Evolutionary conservation across 2,113 vertebrate genomes (phyloP), one percentile per base, ranked within the genome.

Genomic region (Hyaena hyaena): DNA sequence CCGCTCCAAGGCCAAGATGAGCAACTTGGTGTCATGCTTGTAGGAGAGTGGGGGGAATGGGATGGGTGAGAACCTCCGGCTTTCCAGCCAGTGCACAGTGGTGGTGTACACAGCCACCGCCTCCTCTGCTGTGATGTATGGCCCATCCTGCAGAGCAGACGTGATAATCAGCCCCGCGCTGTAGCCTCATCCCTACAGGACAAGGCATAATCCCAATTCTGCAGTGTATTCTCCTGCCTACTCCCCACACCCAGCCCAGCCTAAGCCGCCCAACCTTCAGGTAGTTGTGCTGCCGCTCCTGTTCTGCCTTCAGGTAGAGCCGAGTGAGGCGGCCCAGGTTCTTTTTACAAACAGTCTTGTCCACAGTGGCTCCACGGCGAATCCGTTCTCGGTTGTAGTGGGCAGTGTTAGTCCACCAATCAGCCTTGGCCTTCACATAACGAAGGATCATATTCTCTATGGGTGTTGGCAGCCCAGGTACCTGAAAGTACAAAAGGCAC

Each of bases 381-480:
- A 99, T 99, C 92, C 99, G 99, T 98, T 99, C 99, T 58, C 99
- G 98, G 98, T 99, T 99, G 98, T 99, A 99, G 98, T 99, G 99
- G 33, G 99, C 99, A 0, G 99, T 99, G 93, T 99, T 99, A 95
- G 99, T 99, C 99, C 99, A 99, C 99, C 99, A 99, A 98, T 99
- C 99, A 63, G 99, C 99, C 98, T 99, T 99, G 79, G 99, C 99
- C 97, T 99, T 99, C 98, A 99, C 99, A 0, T 99, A 99, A 45
- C 99, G 99, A 98, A 99, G 98, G 98, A 99, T 99, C 99, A 99
- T 99, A 98, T 99, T 99, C 98, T 99, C 99, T 90, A 99, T 99
- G 55, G 99, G 99, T 33, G 99, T 99, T 65, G 99, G 99, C 73
- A 99, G 98, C 5, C 99, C 99, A 2, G 99, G 99, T 35, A 99